A percentile compares a stretch with the other conserved stretches of the same genome.
These are phyloP conservation scores for Drosophila meridionalis DNA, from an alignment of 2,888 invertebrate species.

Conservation along the genomic window DNA sequence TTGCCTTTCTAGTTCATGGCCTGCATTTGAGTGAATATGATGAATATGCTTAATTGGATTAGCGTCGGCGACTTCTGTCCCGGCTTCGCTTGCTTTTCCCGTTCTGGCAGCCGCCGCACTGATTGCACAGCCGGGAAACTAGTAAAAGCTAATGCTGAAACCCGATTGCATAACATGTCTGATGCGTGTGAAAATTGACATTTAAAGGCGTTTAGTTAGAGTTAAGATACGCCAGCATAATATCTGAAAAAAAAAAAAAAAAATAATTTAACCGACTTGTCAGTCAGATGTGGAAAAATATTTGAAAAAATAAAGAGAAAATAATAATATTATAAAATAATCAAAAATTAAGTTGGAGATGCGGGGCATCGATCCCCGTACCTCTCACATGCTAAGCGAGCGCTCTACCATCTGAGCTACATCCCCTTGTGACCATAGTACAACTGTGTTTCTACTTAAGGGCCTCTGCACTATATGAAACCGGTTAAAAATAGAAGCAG, in stretches of 20 bases:
- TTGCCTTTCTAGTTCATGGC: conserved; percentile 71
- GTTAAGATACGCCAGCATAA: conserved; percentile 41
- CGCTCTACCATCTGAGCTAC: conserved; percentile 86
- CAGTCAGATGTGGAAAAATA: conserved; percentile 25
- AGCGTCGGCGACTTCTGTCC: conserved; percentile 51
- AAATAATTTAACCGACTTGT: conserved; percentile 42
- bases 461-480: background rate
- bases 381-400: conserved; percentile 85
- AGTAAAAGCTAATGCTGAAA: conserved; percentile 33
- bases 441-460: conserved; percentile 7
- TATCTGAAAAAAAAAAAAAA: background rate
- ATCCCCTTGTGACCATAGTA: conserved; percentile 53
- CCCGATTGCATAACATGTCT: conserved; percentile 62
- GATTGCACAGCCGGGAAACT: conserved; percentile 53
- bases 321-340: background rate
- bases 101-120: conserved; percentile 20
- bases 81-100: conserved; percentile 34
- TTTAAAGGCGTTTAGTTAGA: conserved; percentile 32
- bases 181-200: conserved; percentile 37
- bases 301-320: background rate
- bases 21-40: conserved; percentile 73
- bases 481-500: background rate
- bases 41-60: conserved; percentile 77
- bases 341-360: conserved; percentile 72
- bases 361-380: conserved; percentile 85